These are phyloP conservation scores for Cetoscarus ocellatus DNA, from an alignment of 2,797 vertebrate species.

Conservation along the genomic window DNA sequence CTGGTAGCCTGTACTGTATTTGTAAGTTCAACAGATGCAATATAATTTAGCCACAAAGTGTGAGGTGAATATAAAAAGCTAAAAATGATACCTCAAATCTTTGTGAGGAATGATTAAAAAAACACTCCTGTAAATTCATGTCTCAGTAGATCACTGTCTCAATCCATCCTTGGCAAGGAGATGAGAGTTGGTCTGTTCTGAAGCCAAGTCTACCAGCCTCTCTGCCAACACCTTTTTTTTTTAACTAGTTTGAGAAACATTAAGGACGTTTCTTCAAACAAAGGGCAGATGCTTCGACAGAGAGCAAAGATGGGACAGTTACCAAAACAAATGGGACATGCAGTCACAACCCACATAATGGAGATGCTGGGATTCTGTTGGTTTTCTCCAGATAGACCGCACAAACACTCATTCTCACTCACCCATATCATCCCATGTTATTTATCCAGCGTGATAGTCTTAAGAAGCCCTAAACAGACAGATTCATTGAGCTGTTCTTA, in stretches of 20 bases:
- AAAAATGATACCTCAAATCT: constrained; percentile 21
- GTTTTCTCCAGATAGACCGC: constrained; percentile 28
- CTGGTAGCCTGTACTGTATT: no score
- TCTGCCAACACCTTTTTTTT: constrained; percentile 31
- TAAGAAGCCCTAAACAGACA: no score
- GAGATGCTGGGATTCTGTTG: constrained; percentile 12
- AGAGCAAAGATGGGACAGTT: constrained; percentile 44
- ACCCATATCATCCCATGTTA: no score
- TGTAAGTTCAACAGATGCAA: not conserved
- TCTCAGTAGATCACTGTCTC: constrained; percentile 63
- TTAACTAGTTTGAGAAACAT: constrained; percentile 28
- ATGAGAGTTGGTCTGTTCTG: constrained; percentile 38
- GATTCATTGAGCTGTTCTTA: no score
- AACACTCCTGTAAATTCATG: constrained; percentile 61
- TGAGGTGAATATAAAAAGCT: constrained; percentile 21
- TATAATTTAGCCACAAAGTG: constrained; percentile 4
- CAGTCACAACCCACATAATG: constrained; percentile 42
- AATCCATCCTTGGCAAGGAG: constrained; percentile 42
- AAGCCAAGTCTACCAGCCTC: constrained; percentile 39
- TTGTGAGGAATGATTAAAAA: constrained; percentile 27
- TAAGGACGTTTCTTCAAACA: constrained; percentile 19
- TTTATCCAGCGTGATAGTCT: no score
- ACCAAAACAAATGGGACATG: constrained; percentile 35
- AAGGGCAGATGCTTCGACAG: constrained; percentile 42
- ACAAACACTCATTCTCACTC: constrained; percentile 1